Conservation (phyloP, 2,888 invertebrate species). For the Noctua fimbriata region DNA sequence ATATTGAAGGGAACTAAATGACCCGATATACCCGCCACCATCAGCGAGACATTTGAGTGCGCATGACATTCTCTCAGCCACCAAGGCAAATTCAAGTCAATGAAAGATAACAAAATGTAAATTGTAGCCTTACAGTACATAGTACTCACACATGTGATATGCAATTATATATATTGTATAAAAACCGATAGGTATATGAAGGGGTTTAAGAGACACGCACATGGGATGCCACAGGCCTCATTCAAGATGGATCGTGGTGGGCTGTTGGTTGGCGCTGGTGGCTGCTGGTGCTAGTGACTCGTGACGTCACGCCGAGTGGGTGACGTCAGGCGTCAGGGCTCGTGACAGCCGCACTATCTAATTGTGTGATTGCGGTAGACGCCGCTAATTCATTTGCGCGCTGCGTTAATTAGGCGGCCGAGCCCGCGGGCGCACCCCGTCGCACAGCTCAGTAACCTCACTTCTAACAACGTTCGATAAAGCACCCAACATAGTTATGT, state of each 20-base stretch:
- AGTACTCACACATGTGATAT: too few species aligned
- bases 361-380: slow-evolving; percentile 53
- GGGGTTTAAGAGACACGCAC: background rate
- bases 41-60: too few species aligned
- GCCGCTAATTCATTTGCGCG: slow-evolving; percentile 59
- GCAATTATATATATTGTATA: too few species aligned
- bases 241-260: background rate
- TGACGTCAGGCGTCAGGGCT: slow-evolving; percentile 19
- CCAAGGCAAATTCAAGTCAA: too few species aligned
- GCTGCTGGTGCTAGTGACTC: background rate
- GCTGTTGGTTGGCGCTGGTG: too few species aligned
- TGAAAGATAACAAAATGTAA: too few species aligned
- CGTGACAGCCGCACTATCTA: slow-evolving; percentile 48
- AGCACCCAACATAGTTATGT: background rate
- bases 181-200: background rate
- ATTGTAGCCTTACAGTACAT: too few species aligned
- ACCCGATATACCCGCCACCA: too few species aligned
- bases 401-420: slow-evolving; percentile 49
- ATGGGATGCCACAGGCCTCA: background rate
- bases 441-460: background rate
- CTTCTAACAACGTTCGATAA: slow-evolving; percentile 1
- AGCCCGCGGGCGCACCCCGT: slow-evolving; percentile 28
- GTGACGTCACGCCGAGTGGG: slow-evolving; percentile 14
- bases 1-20: too few species aligned
- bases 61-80: too few species aligned